Evolutionary conservation across 2,113 vertebrate genomes (phyloP).

Genomic region (Antennarius striatus): DNA sequence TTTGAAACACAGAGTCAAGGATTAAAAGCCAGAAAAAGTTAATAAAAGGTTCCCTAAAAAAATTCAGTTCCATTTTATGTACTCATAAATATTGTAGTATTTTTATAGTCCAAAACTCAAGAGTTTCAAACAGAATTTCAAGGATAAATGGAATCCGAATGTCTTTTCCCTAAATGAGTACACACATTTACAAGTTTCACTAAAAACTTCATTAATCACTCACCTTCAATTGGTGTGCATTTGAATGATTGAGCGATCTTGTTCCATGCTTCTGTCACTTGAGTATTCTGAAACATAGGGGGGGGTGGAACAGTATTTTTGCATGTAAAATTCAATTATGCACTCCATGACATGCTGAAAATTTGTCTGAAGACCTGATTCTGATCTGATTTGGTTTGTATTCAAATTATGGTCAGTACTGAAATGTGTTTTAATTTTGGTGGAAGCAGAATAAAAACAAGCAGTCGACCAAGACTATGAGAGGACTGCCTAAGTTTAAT

Average conservation of each 20-base stretch:
- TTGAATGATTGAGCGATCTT: slow-evolving; percentile 97
- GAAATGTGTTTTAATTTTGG: background rate
- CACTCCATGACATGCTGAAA: background rate
- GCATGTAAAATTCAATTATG: background rate
- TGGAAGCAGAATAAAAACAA: background rate
- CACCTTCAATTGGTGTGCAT: slow-evolving; percentile 94
- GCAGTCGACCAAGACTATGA: background rate
- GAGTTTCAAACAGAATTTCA: no score
- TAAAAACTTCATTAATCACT: slow-evolving; percentile 35
- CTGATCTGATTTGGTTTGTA: no score
- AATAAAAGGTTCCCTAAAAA: background rate
- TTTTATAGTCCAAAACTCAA: background rate
- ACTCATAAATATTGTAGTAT: no score
- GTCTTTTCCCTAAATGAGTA: background rate
- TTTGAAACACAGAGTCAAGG: slow-evolving; percentile 49
- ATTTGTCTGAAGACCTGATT: background rate
- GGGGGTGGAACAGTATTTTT: background rate
- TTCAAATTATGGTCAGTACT: background rate
- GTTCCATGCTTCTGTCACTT: slow-evolving; percentile 97
- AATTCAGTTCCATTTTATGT: background rate
- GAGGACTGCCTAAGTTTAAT: background rate
- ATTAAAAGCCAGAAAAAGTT: background rate
- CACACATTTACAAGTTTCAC: background rate
- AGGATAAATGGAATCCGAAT: background rate
- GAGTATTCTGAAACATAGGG: slow-evolving; percentile 83